phyloP scores from a whole-genome alignment of 2,888 invertebrate genomes.

The Drepanosiphum platanoidis region DNA sequence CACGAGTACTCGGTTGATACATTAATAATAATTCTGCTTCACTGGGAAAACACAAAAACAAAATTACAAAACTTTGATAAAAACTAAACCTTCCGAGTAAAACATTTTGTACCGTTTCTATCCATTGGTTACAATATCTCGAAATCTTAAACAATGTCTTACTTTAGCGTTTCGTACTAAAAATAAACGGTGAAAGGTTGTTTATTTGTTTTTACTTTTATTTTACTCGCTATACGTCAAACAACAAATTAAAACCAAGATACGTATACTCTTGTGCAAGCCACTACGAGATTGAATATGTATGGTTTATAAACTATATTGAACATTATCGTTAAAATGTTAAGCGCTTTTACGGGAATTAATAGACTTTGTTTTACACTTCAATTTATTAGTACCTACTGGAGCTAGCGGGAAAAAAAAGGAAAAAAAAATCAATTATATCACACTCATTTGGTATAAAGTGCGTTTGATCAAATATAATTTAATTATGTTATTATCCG shows the following conservation, averaged over 20 bases:
- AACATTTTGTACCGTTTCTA: neutral
- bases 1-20: too few relatives aligned
- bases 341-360: too few relatives aligned
- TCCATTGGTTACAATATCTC: neutral
- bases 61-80: neutral
- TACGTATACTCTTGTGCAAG: neutral
- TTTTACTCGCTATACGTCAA: neutral
- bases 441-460: constrained; percentile 6
- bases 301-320: too few relatives aligned
- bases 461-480: constrained; percentile 38
- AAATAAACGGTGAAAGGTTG: neutral
- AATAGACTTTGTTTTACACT: too few relatives aligned
- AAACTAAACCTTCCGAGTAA: neutral
- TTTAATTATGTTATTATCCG: constrained; percentile 29
- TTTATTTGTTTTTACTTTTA: too few relatives aligned
- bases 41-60: neutral
- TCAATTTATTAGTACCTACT: neutral
- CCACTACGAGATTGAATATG: too few relatives aligned
- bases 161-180: neutral
- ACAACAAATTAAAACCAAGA: neutral
- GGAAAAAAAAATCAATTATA: neutral
- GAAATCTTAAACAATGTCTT: neutral
- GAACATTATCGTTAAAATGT: too few relatives aligned
- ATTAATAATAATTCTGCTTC: neutral
- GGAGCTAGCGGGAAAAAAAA: neutral